These are phyloP conservation scores for Danaus chrysippus DNA, from an alignment of 2,888 invertebrate genomes.

Conservation along the genomic window DNA sequence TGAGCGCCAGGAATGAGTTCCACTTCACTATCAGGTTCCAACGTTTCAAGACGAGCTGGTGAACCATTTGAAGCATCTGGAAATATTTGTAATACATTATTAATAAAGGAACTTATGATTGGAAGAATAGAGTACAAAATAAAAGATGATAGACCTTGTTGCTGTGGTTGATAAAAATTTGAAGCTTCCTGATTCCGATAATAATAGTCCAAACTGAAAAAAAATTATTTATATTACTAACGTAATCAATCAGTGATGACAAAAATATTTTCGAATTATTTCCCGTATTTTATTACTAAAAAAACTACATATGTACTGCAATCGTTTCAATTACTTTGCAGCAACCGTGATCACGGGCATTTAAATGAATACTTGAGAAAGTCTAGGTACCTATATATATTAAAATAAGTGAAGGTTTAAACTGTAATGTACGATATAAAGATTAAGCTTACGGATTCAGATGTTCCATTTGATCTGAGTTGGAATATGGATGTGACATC, in stretches of 20 bases:
- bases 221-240: background rate
- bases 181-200: constrained; percentile 51
- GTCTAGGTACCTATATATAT: too few species aligned
- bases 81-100: constrained; percentile 8
- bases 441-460: constrained; percentile 47
- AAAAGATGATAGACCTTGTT: constrained; percentile 46
- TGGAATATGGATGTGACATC: too few species aligned
- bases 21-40: constrained; percentile 72
- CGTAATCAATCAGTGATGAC: too few species aligned
- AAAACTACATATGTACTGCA: too few species aligned
- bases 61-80: constrained; percentile 31
- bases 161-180: constrained; percentile 56
- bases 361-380: too few species aligned
- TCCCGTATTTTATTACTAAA: too few species aligned
- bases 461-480: constrained; percentile 47
- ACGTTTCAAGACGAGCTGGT: constrained; percentile 54
- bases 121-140: background rate
- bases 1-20: constrained; percentile 68
- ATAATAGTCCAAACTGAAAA: constrained; percentile 61
- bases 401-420: background rate
- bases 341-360: too few species aligned
- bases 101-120: background rate
- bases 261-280: too few species aligned
- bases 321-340: too few species aligned
- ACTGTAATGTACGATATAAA: background rate